Base-by-base conservation (phyloP, 2,888 invertebrate species). In the Pandemis corylana region DNA sequence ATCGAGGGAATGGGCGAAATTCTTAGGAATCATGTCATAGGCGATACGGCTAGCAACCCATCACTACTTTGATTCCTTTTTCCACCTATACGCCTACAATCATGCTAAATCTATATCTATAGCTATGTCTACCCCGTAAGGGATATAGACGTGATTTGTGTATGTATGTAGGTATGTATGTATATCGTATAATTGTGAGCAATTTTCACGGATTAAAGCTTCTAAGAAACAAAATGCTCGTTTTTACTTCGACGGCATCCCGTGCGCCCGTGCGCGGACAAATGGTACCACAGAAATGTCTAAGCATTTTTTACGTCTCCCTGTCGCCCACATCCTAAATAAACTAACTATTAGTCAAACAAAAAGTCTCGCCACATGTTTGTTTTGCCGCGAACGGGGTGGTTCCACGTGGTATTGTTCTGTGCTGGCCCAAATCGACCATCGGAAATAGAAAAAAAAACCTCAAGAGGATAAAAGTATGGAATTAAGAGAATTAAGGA, bases 331-430 rank as follows among this genome's bases (percentile, higher is more conserved):
- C 89, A 88, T 87, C 85, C 84, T 83, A 71, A 77, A 79, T 67
- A 75, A 75, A 78, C 79, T 81, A 81, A 80, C 81, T 77, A 66
- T 77, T 77, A 77, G 72, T 72, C 76, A 78, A 78, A 79, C 74
- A 77, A 76, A 76, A 59, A 68, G 78, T 74, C 75, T 73, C 73
- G 80, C 76, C 79, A 82, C 78, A 76, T 89, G 90, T 92, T 91
- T 91, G 89, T 91, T 91, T 91, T 89, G 82, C 81, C 69, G 74
- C 74, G 74, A 90, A 89, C 82, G 85, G 78, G 69, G 69, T 74
- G 74, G 69, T 69, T 65, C 28, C 65, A 28, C 49, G 65, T 49
- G 65, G 64, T 64, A 68, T 73, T 73, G 74, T 42, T 64, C 44
- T 36, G 49, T 66, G 65, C 65, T 46, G 46, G 12, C 28, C 28